These are phyloP conservation scores for Vanessa atalanta DNA, from an alignment of 1,140 invertebrate species.

Conservation along the genomic window DNA sequence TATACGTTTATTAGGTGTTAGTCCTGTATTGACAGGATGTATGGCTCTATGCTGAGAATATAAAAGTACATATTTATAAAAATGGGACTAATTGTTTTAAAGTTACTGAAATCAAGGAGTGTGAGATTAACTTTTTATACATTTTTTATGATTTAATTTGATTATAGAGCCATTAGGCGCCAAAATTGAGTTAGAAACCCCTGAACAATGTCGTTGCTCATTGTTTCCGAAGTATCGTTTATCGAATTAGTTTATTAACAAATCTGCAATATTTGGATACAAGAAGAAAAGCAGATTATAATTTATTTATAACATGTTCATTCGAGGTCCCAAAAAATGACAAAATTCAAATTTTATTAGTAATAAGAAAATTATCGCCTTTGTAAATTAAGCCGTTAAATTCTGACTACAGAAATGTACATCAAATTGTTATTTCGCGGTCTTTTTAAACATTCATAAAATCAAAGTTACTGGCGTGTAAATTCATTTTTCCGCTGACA, in stretches of 20 bases:
- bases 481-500: conserved; percentile 80
- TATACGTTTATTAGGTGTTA: no score
- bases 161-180: conserved; percentile 31
- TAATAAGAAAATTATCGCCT: background rate
- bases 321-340: background rate
- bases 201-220: conserved; percentile 22
- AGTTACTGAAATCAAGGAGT: background rate
- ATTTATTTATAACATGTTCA: background rate
- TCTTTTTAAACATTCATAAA: conserved; percentile 49
- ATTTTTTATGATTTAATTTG: no score
- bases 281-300: no score
- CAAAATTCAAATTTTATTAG: background rate
- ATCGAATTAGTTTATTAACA: no score
- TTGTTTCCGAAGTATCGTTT: conserved; percentile 26
- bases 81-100: no score
- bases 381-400: background rate
- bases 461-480: conserved; percentile 65
- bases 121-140: no score
- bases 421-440: conserved; percentile 14
- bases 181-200: conserved; percentile 38
- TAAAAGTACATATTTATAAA: no score
- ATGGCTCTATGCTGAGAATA: conserved; percentile 22
- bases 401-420: conserved; percentile 8
- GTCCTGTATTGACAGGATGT: no score
- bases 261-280: no score